A percentile compares a stretch with the other conserved stretches of the same genome.
phyloP scores from a whole-genome alignment of 35 echinoderm and acorn worm species.

The Anneissia japonica region DNA sequence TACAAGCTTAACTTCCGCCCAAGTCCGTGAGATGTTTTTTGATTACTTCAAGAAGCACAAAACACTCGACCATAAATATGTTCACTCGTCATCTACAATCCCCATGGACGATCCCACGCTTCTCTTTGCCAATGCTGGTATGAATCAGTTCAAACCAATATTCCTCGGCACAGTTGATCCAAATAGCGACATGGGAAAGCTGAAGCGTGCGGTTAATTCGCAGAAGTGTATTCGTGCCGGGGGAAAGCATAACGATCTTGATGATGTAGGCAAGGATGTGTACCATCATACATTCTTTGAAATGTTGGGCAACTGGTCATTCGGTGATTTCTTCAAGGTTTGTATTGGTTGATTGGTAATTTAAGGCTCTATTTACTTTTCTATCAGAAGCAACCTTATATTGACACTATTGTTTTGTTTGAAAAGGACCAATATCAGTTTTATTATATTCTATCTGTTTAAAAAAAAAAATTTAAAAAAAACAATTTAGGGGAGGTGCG shows the following conservation, averaged over 20 bases:
- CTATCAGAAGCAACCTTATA: too few relatives aligned
- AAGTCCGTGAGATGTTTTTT: conserved; percentile 85
- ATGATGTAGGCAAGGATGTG: conserved; percentile 92
- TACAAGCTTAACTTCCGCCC: conserved; percentile 49
- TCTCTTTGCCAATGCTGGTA: conserved; percentile 89
- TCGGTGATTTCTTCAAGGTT: conserved; percentile 99
- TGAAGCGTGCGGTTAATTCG: conserved; percentile 67
- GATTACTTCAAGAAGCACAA: conserved; percentile 61
- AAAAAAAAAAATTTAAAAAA: too few relatives aligned
- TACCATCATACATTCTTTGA: conserved; percentile 99
- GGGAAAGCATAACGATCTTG: conserved; percentile 98
- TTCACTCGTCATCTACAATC: conserved; percentile 64
- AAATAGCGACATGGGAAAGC: conserved; percentile 78
- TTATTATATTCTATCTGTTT: too few relatives aligned
- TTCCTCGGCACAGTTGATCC: conserved; percentile 93
- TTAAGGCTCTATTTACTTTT: too few relatives aligned
- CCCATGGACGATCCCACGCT: conserved; percentile 93
- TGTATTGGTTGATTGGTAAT: neutral
- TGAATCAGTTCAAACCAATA: conserved; percentile 97
- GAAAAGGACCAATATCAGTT: too few relatives aligned
- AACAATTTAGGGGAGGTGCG: too few relatives aligned
- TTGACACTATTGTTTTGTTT: too few relatives aligned
- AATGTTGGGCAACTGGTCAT: conserved; percentile 99
- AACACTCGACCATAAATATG: conserved; percentile 60
- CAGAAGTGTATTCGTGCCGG: conserved; percentile 99